These are phyloP conservation scores for Cryptoprocta ferox DNA, from an alignment of 2,797 vertebrate genomes.

Conservation along the genomic window DNA sequence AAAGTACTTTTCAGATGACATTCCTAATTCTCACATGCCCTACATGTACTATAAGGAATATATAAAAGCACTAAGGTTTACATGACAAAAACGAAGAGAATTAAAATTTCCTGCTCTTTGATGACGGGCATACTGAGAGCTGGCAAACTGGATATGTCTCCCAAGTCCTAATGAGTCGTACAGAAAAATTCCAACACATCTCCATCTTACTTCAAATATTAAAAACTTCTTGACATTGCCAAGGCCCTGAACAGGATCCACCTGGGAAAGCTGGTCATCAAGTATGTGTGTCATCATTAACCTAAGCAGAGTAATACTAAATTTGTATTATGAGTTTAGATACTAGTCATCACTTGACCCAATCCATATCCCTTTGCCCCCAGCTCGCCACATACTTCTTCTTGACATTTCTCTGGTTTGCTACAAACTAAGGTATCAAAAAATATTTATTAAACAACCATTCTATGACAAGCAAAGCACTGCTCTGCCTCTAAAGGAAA, in stretches of 20 bases:
- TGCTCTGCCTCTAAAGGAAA: neutral
- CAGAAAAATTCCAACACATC: neutral
- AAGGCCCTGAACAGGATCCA: neutral
- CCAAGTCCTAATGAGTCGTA: neutral
- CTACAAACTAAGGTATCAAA: neutral
- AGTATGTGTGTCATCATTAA: neutral
- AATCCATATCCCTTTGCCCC: neutral
- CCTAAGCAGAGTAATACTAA: neutral
- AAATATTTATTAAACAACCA: neutral
- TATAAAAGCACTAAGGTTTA: neutral
- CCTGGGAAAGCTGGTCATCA: neutral
- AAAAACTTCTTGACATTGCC: neutral
- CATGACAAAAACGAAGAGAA: neutral
- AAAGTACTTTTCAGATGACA: constrained; percentile 50
- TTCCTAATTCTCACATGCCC: neutral
- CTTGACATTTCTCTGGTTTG: neutral
- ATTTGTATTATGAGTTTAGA: neutral
- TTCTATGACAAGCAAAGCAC: neutral
- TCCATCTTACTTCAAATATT: neutral
- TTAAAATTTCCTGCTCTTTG: neutral
- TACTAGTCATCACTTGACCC: too few species aligned
- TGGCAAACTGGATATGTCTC: neutral
- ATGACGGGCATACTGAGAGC: neutral
- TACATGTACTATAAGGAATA: neutral
- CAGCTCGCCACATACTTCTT: neutral